phyloP scores from a whole-genome alignment of 2,797 vertebrate species.

The Acanthis flammea region DNA sequence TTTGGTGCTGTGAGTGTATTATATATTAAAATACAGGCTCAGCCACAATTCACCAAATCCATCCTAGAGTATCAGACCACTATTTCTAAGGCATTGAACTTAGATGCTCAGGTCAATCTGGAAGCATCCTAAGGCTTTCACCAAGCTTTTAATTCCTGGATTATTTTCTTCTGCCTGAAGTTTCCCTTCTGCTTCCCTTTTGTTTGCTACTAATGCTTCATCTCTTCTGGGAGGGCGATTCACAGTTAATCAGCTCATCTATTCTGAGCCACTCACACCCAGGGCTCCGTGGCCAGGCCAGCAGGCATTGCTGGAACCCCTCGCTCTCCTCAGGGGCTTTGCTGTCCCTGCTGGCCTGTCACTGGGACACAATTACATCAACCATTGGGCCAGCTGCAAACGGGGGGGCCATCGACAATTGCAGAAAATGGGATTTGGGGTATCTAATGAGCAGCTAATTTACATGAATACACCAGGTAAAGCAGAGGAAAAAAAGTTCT shows the following conservation, averaged over 20 bases:
- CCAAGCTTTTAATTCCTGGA: slow-evolving; percentile 46
- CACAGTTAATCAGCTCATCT: slow-evolving; percentile 31
- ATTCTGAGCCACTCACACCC: not conserved
- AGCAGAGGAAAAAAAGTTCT: not conserved
- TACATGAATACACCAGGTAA: slow-evolving; percentile 69
- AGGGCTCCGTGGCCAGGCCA: not conserved
- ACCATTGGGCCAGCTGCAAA: slow-evolving; percentile 59
- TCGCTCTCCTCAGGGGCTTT: slow-evolving; percentile 13
- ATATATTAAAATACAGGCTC: not conserved
- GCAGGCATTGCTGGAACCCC: not conserved
- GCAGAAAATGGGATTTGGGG: slow-evolving; percentile 53
- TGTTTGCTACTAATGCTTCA: slow-evolving; percentile 48
- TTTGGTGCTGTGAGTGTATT: not conserved
- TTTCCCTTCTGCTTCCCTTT: slow-evolving; percentile 61
- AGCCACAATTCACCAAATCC: not conserved
- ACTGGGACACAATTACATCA: slow-evolving; percentile 42
- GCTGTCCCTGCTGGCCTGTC: not conserved
- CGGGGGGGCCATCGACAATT: slow-evolving; percentile 45
- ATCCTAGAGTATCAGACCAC: not conserved
- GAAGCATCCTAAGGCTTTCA: slow-evolving; percentile 45
- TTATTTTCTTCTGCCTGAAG: slow-evolving; percentile 55
- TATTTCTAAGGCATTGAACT: not conserved
- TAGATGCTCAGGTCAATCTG: slow-evolving; percentile 19
- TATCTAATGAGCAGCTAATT: slow-evolving; percentile 66
- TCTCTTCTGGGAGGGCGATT: slow-evolving; percentile 40